Evolutionary conservation across 1,140 invertebrate species (phyloP).

Genomic region (Trichogramma pretiosum): DNA sequence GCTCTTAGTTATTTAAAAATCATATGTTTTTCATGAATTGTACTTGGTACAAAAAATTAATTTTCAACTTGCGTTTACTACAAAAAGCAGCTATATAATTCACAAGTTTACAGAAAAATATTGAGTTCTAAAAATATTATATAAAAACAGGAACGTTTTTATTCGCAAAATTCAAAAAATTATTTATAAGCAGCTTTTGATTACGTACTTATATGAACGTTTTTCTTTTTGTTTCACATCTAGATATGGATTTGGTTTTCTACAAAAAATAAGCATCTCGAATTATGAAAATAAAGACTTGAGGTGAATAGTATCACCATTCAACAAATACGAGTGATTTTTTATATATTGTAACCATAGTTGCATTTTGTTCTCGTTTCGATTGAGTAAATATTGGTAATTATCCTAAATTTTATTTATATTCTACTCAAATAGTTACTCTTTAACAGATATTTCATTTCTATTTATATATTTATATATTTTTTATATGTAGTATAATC

Average conservation of each 20-base stretch:
- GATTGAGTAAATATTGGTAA: conserved; percentile 25
- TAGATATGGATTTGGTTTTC: conserved; percentile 16
- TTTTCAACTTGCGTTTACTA: too few relatives aligned
- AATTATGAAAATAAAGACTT: conserved; percentile 20
- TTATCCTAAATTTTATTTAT: conserved; percentile 35
- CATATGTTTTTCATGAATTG: too few relatives aligned
- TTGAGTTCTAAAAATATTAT: too few relatives aligned
- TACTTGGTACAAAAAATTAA: too few relatives aligned
- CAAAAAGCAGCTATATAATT: too few relatives aligned
- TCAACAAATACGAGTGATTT: conserved; percentile 8
- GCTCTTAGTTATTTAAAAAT: too few relatives aligned
- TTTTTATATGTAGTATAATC: conserved; percentile 45
- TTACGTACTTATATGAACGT: conserved; percentile 12
- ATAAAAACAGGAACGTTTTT: conserved; percentile 13
- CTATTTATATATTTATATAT: conserved; percentile 45
- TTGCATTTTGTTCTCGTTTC: conserved; percentile 13
- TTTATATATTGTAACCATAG: conserved; percentile 16
- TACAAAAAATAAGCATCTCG: conserved; percentile 22
- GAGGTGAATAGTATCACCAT: conserved; percentile 12
- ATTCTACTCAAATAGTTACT: conserved; percentile 40
- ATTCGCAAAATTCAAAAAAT: conserved; percentile 3
- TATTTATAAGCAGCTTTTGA: conserved; percentile 15
- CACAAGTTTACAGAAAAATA: too few relatives aligned
- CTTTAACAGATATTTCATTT: conserved; percentile 34
- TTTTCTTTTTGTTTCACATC: conserved; percentile 14